Percentiles rank a stretch among this genome's conserved stretches.
These are phyloP conservation scores for Rhingia campestris DNA, from an alignment of 2,888 invertebrate genomes.

Conservation along the genomic window DNA sequence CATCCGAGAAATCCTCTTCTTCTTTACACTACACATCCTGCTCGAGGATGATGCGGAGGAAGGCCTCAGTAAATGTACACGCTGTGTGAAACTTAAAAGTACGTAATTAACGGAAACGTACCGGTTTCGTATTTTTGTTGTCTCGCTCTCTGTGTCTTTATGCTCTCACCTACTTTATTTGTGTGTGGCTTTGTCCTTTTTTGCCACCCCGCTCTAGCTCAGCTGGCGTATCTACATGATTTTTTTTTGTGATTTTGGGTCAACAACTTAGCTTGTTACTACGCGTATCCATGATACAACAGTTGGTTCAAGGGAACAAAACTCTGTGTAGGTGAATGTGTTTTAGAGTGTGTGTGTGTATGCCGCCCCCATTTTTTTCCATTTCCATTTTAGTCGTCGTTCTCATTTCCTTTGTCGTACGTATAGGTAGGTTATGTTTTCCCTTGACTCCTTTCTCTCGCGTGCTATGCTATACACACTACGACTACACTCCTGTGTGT, in stretches of 20 bases:
- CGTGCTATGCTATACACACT: background rate
- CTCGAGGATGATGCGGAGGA: constrained; percentile 5
- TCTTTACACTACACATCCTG: constrained; percentile 46
- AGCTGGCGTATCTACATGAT: constrained; percentile 30
- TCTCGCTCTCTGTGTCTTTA: constrained; percentile 1
- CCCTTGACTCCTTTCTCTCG: constrained; percentile 53
- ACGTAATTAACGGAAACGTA: constrained; percentile 70
- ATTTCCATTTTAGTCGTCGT: constrained; percentile 27
- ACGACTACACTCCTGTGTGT: background rate
- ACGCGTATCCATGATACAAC: constrained; percentile 67
- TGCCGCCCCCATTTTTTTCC: constrained; percentile 51
- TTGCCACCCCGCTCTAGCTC: constrained; percentile 2
- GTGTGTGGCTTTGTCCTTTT: constrained; percentile 44
- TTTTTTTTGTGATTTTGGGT: constrained; percentile 71
- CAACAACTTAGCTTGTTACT: constrained; percentile 73
- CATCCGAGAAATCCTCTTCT: constrained; percentile 27
- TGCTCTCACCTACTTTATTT: constrained; percentile 29
- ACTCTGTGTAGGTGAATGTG: background rate
- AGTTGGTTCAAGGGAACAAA: constrained; percentile 72
- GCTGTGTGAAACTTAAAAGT: constrained; percentile 57
- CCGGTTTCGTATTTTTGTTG: constrained; percentile 33
- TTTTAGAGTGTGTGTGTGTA: background rate
- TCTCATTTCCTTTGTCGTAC: constrained; percentile 54
- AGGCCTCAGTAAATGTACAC: constrained; percentile 38
- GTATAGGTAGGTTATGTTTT: constrained; percentile 15